Evolutionary conservation across 2,797 vertebrate species (phyloP), one percentile per base, ranked within the genome.

Genomic region (Lagocephalus sceleratus): DNA sequence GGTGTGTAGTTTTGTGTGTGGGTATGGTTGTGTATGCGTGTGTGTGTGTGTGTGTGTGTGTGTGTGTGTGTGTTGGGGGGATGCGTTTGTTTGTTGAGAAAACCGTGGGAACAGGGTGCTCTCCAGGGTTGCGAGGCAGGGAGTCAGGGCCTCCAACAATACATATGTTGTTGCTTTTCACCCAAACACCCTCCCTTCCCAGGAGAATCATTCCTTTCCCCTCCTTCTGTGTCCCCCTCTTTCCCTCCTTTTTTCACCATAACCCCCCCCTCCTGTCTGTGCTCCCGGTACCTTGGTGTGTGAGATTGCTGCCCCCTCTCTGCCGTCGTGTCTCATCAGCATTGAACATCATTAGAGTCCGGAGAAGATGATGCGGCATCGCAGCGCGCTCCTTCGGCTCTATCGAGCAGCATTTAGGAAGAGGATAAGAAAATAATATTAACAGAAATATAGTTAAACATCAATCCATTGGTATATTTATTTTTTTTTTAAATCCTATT

Each of bases 61-160:
- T 73, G 25, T 58, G 47, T 57, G 76, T 74, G 71, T 59, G 47
- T 67, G 82, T 67, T n/a, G 54, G 64, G 58, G 81, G 81, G 76
- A 60, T 82, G 82, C 85, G 25, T 88, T 90, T 91, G 90, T 91
- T 91, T 91, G 87, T 88, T 82, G 81, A 84, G 81, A 81, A 83
- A 87, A 92, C 89, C 91, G 91, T 92, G 91, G 90, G 91, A 92
- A 92, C 90, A 73, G 77, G 69, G 85, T 88, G 83, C 86, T 89
- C 90, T 90, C 83, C 87, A 87, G 86, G 87, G 89, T 90, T 87
- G 89, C 86, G 86, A 91, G 90, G 91, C 89, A 90, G 88, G 83
- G 84, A 91, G 90, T 91, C 89, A 90, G 88, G 83, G 83, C 83
- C 84, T 85, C 79, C 75, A 87, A 91, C 88, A 92, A 92, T 91